phyloP scores from a whole-genome alignment of 2,113 vertebrate species.

The Varanus salvator region DNA sequence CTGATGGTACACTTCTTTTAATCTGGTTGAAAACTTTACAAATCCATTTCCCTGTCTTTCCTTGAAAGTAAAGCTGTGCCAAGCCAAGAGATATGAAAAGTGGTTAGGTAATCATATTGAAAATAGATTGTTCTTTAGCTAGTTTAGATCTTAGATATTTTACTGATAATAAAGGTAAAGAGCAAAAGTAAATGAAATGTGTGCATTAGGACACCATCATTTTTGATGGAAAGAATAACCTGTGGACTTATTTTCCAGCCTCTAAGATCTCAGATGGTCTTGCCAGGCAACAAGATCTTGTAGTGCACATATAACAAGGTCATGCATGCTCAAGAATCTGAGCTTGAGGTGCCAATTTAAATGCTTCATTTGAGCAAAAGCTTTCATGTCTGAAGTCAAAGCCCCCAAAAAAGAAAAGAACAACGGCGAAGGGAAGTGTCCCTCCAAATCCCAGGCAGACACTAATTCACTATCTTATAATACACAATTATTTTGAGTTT shows the following conservation, averaged over 20 bases:
- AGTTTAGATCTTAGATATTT: background rate
- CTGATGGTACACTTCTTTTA: background rate
- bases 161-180: background rate
- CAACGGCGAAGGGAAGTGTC: background rate
- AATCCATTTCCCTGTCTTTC: background rate
- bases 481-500: background rate
- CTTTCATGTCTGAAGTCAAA: background rate
- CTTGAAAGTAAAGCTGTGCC: background rate
- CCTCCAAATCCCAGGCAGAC: rapidly evolving
- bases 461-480: background rate
- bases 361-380: background rate
- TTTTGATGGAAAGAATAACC: background rate
- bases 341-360: background rate
- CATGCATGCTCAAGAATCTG: too few species aligned
- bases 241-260: background rate
- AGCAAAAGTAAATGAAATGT: background rate
- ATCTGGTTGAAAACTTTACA: background rate
- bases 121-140: background rate
- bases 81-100: background rate
- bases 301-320: background rate
- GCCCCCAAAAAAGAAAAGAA: background rate
- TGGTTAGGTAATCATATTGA: background rate
- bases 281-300: background rate
- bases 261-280: background rate
- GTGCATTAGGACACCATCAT: background rate